Conservation (phyloP, 2,113 vertebrate species). For the Oreotrochilus melanogaster region DNA sequence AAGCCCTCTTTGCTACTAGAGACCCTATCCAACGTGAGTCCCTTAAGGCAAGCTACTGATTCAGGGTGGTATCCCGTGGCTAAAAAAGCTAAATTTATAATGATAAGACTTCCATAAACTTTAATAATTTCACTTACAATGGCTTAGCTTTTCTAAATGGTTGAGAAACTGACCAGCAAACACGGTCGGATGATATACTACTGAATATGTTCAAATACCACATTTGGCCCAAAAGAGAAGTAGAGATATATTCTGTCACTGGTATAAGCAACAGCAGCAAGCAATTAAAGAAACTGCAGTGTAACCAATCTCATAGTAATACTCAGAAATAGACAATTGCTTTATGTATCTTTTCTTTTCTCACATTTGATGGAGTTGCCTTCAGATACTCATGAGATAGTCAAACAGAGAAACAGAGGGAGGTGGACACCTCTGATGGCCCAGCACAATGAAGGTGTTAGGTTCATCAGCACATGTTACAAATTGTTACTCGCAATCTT, state of each 20-base stretch:
- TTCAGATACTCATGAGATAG: too few species aligned
- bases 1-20: neutral
- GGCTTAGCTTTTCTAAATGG: neutral
- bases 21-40: neutral
- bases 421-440: too few species aligned
- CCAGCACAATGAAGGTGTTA: too few species aligned
- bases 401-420: too few species aligned
- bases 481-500: too few species aligned
- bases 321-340: too few species aligned
- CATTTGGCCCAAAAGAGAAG: neutral
- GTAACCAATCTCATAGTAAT: neutral
- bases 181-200: neutral
- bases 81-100: neutral
- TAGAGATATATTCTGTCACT: neutral
- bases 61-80: neutral
- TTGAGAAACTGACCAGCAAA: neutral
- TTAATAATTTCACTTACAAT: neutral
- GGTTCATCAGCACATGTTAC: too few species aligned
- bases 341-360: neutral
- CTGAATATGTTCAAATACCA: neutral
- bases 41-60: neutral
- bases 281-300: neutral
- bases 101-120: neutral
- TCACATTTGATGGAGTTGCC: too few species aligned
- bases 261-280: neutral